These are phyloP conservation scores for Petrophora chlorosata DNA, from an alignment of 2,888 invertebrate species.

Conservation along the genomic window DNA sequence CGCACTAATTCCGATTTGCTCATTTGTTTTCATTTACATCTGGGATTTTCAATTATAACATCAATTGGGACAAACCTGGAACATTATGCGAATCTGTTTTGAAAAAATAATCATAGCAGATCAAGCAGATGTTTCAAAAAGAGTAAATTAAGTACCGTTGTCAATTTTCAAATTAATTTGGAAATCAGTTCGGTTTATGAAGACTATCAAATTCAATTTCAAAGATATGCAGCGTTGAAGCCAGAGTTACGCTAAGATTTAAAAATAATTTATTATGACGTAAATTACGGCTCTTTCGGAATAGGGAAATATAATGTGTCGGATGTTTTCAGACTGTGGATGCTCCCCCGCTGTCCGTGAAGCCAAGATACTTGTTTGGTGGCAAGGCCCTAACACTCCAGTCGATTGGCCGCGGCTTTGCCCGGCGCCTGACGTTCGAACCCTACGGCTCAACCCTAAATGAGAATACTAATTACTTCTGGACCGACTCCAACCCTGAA, in stretches of 20 bases:
- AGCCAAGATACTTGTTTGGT: slow-evolving; percentile 84
- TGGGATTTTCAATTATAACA: slow-evolving; percentile 13
- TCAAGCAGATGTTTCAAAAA: slow-evolving; percentile 32
- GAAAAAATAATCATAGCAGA: slow-evolving; percentile 60
- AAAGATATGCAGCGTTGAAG: too few relatives aligned
- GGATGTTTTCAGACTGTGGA: slow-evolving; percentile 74
- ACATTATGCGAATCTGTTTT: slow-evolving; percentile 5
- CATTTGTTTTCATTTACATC: slow-evolving; percentile 22
- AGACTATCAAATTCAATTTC: too few relatives aligned
- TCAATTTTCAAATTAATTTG: too few relatives aligned
- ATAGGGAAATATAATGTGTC: slow-evolving; percentile 46
- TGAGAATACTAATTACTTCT: slow-evolving; percentile 89
- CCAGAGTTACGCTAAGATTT: too few relatives aligned
- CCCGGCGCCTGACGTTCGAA: slow-evolving; percentile 89
- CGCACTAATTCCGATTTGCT: slow-evolving; percentile 16
- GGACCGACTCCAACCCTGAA: slow-evolving; percentile 89
- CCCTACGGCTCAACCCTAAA: slow-evolving; percentile 85
- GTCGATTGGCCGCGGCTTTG: slow-evolving; percentile 89
- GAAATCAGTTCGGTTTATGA: too few relatives aligned
- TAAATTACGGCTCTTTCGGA: too few relatives aligned
- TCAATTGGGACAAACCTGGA: neutral
- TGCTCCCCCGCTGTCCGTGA: slow-evolving; percentile 72
- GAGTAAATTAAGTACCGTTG: too few relatives aligned
- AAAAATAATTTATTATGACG: slow-evolving; percentile 5
- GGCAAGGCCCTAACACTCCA: slow-evolving; percentile 86